A percentile compares a stretch with the other conserved stretches of the same genome.
Conservation (phyloP, 2,888 invertebrate species). For the Cerceris rybyensis region DNA sequence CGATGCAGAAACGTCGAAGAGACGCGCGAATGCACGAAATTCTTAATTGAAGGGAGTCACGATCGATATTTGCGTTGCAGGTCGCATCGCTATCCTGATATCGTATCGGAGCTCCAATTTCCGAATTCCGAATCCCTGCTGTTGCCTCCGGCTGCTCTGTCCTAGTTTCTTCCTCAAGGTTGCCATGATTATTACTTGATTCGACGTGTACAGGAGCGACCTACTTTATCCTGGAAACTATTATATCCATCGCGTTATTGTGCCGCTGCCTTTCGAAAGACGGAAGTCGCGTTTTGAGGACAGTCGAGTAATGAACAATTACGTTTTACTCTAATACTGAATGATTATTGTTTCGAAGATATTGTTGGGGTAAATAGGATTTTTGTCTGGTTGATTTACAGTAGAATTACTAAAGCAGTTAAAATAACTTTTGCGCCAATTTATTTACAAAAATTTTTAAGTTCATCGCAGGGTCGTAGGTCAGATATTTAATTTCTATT, state of each 20-base stretch:
- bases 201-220: conserved; percentile 48
- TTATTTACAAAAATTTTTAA: no score
- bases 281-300: conserved; percentile 37
- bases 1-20: background rate
- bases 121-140: conserved; percentile 32
- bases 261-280: conserved; percentile 25
- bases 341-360: background rate
- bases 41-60: background rate
- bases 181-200: conserved; percentile 53
- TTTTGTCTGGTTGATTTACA: background rate
- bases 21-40: background rate
- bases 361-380: background rate
- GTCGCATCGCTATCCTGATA: conserved; percentile 11
- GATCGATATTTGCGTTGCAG: background rate
- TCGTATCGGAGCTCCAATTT: conserved; percentile 44
- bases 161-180: conserved; percentile 51
- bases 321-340: background rate
- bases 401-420: no score
- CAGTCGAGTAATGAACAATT: conserved; percentile 15
- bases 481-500: no score
- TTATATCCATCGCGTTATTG: conserved; percentile 50
- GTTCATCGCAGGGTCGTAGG: no score
- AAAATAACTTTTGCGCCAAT: no score
- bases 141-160: conserved; percentile 22
- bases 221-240: conserved; percentile 49